Evolutionary conservation across 2,888 invertebrate genomes (phyloP), one percentile per base, ranked within the genome.

Genomic region (Pinctada fucata): DNA sequence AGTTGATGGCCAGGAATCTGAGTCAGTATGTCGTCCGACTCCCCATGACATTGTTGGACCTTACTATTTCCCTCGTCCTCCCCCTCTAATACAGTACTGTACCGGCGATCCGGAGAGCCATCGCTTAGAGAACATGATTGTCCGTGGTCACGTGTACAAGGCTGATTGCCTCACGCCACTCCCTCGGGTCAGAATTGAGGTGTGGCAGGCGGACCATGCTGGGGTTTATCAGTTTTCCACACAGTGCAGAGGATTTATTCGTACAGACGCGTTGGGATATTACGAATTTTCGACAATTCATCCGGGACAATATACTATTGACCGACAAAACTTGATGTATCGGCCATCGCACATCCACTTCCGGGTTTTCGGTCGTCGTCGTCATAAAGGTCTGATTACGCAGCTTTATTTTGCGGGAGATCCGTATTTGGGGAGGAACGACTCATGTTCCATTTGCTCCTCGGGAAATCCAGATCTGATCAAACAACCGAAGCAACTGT

Each of bases 321-420:
- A 63, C 45, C 6, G 16, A 3, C 3, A 48, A 2, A n/a, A 72
- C 0, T 58, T 4, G 1, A 3, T 13, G n/a, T 73, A 51, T 52
- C 72, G 81, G 2, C 81, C 81, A 2, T 45, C 73, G n/a, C 81
- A 81, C 76, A 72, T 81, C 8, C 81, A 81, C 64, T 81, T 72
- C 58, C 58, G 65, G 50, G 75, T 81, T 2, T 65, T 49, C 50
- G 73, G 76, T 13, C 49, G 70, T 49, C 68, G 58, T 45, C 47
- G 31, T 6, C 73, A 76, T 52, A 76, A 76, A 47, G 71, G 75
- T 3, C 66, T 81, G 16, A 50, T 81, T 13, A 81, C 81, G 3
- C 81, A 81, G 76, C 52, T 81, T 68, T 81, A 81, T 50, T 81
- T 81, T 70, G 65, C 48, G 6, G 81, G 78, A 0, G 81, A 81